phyloP scores from a whole-genome alignment of 1,140 invertebrate species.

The Listronotus oregonensis region DNA sequence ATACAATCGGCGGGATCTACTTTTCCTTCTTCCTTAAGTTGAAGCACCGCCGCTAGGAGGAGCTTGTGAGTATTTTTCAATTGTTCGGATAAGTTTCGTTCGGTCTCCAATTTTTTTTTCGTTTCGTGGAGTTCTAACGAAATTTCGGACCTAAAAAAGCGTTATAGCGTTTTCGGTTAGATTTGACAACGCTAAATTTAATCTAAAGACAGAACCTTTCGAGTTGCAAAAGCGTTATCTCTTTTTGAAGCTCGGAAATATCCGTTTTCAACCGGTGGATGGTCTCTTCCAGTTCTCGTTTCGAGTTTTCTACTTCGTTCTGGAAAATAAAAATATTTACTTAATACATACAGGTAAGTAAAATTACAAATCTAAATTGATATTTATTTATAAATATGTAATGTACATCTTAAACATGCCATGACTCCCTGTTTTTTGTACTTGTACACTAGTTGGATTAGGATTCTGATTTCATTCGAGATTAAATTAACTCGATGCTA shows the following conservation, averaged over 20 bases:
- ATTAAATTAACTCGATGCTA: no score
- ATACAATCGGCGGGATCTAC: constrained; percentile 26
- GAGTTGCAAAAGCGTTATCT: constrained; percentile 38
- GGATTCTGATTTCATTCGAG: no score
- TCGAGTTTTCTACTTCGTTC: background rate
- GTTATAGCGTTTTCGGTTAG: background rate
- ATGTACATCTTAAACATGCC: no score
- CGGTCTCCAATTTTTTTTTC: constrained; percentile 39
- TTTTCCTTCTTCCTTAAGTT: constrained; percentile 34
- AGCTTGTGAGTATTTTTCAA: constrained; percentile 36
- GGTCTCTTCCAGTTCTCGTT: constrained; percentile 8
- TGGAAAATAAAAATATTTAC: no score
- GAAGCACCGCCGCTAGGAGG: constrained; percentile 27
- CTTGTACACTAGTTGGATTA: no score
- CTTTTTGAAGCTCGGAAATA: constrained; percentile 31
- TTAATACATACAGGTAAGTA: no score
- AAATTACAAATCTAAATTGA: no score
- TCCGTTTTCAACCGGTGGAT: constrained; percentile 37
- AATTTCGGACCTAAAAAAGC: constrained; percentile 39
- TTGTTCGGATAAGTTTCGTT: constrained; percentile 34
- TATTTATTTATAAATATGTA: no score
- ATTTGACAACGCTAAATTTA: background rate
- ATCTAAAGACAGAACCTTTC: constrained; percentile 27
- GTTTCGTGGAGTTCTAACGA: constrained; percentile 40
- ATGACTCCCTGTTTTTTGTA: no score